Evolutionary conservation across 2,888 invertebrate species (phyloP), one percentile per base, ranked within the genome.

Genomic region (Caenorhabditis sp.): DNA sequence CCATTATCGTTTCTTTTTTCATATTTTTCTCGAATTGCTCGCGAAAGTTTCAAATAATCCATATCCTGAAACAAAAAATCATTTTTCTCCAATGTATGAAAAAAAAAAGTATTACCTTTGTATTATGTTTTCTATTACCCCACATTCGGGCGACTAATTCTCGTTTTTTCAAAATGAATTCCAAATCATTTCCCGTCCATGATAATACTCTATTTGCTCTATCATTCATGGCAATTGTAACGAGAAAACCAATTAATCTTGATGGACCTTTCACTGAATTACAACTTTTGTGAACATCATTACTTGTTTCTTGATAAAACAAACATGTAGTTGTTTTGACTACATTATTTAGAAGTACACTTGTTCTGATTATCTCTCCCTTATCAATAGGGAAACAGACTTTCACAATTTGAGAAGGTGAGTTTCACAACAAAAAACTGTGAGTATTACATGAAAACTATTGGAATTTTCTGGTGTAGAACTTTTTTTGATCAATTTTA

Each of bases 61-160:
- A 75, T 75, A 10, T 75, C 63, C 62, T 71, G 26, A 54, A 66
- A 64, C 49, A 1, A 49, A 51, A 8, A 1, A n/a, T n/a, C 19
- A 8, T 26, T 26, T 12, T 57, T 17, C 5, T 57, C 6, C 3
- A 57, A 19, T n/a, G 23, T 14, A 5, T 55, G 55, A 17, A 19
- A 19, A 55, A 43, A 19, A n/a, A n/a, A n/a, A n/a, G n/a, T n/a
- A n/a, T 31, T 17, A 63, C 71, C 27, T 67, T 69, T 1, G 67
- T 69, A 26, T 75, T 75, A 36, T 75, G 66, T 58, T 75, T 75
- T 21, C 67, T 26, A n/a, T 67, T 70, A 2, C 75, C 75, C 75
- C 75, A 75, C 75, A 75, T 69, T 27, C 53, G 66, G 0, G 75
- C 69, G 1, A 68, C 65, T 8, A 64, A 43, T 49, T 75, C 69